Evolutionary conservation across 2,797 vertebrate genomes (phyloP).

Genomic region (Epinephelus malabaricus): DNA sequence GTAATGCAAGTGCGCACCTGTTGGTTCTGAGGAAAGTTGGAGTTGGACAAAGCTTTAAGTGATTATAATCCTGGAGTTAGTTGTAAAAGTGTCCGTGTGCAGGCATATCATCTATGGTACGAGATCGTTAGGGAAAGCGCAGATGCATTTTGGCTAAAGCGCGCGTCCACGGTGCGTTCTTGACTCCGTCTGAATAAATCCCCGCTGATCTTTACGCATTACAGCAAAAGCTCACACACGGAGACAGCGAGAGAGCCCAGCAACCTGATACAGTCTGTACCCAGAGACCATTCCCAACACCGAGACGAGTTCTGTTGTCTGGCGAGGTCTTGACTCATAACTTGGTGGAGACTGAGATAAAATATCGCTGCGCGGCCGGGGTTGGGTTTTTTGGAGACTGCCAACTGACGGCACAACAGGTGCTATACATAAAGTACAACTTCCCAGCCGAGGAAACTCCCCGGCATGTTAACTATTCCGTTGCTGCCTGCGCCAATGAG

Average conservation of each 20-base stretch:
- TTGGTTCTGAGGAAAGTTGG: slow-evolving; percentile 70
- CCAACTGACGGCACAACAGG: slow-evolving; percentile 91
- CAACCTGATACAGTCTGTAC: slow-evolving; percentile 72
- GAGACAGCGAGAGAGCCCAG: slow-evolving; percentile 43
- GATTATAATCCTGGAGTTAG: slow-evolving; percentile 57
- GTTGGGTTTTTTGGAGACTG: slow-evolving; percentile 74
- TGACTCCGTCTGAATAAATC: slow-evolving; percentile 64
- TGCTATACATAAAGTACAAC: slow-evolving; percentile 86
- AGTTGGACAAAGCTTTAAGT: slow-evolving; percentile 60
- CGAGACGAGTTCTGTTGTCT: slow-evolving; percentile 68
- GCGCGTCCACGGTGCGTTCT: slow-evolving; percentile 64
- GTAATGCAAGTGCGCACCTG: slow-evolving; percentile 83
- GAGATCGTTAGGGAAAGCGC: slow-evolving; percentile 34
- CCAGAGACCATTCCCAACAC: slow-evolving; percentile 52
- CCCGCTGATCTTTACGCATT: slow-evolving; percentile 69
- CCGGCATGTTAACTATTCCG: slow-evolving; percentile 83
- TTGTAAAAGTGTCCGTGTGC: slow-evolving; percentile 32
- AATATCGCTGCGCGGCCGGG: slow-evolving; percentile 67
- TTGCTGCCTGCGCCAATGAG: slow-evolving; percentile 61
- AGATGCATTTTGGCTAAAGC: slow-evolving; percentile 59
- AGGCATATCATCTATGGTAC: slow-evolving; percentile 46
- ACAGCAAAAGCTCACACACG: slow-evolving; percentile 57
- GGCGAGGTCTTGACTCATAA: slow-evolving; percentile 69
- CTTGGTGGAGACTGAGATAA: slow-evolving; percentile 70
- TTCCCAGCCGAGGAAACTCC: slow-evolving; percentile 85